Evolutionary conservation across 2,888 invertebrate genomes (phyloP), one percentile per base, ranked within the genome.

Genomic region (Phengaris alcon): DNA sequence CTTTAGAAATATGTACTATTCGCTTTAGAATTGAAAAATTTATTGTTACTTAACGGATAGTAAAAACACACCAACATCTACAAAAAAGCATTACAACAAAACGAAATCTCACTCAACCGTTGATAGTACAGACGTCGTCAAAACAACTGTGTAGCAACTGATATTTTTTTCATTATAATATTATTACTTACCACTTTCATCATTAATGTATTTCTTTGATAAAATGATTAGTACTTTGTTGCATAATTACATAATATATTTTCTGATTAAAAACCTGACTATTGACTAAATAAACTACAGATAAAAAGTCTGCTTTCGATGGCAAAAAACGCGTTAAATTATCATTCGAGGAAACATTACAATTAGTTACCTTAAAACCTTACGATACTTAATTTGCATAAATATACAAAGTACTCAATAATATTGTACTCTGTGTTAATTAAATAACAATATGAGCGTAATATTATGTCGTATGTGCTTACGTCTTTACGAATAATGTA

Each of bases 141-240:
- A 70, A 70, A 70, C 48, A 10, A 9, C 12, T 70, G 48, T 68
- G 68, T 68, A 48, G 48, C 68, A 68, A 59, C 52, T 10, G 9
- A 52, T 12, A 52, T 8, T 9, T 59, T 54, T n/a, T 13, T n/a
- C 13, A 9, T 35, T 0, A 64, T 64, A 35, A 10, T 22, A 22
- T 13, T 57, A 15, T 15, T 57, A 12, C 15, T 3, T 35, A 3
- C n/a, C 13, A n/a, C 15, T 57, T 22, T 9, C 22, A 22, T 52
- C 2, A 22, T 22, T 22, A 10, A 52, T 52, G 12, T 52, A 9
- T 52, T 35, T 35, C 35, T 22, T 22, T 35, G 35, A 3, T 35
- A 35, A 52, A 52, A 12, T 52, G 12, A 12, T 22, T 52, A 52
- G 12, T 52, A 52, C 8, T 48, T 48, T 52, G 10, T 52, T 52